Base-by-base conservation (phyloP, 2,888 invertebrate species). In the Opisthograptis luteolata region DNA sequence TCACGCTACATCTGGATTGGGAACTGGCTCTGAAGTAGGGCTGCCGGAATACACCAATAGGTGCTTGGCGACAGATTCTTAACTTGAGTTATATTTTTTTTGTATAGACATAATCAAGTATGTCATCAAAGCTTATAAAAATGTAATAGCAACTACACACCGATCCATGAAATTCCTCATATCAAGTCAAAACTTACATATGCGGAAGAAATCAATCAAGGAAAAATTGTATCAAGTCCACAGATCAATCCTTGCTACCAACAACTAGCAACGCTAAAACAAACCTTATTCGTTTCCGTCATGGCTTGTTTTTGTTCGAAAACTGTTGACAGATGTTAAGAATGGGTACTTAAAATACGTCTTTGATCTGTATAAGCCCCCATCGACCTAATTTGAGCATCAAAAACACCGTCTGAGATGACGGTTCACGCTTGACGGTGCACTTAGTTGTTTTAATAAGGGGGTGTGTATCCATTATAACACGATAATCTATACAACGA, bases 311-410 rank as follows among this genome's bases (percentile, higher is more conserved):
- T 30, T 41, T 15, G 35, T 22, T 13, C 24, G 14, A 12, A 28
- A 30, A 12, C 7, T 7, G 19, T 27, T 31, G 30, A 42, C 41
- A 48, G 40, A 41, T 47, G 48, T 36, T 31, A 30, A 41, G 34
- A 27, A 19, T 35, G 19, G 35, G 32, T 34, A 32, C 34, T 35
- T 22, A 6, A 34, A 32, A 15, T 5, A 13, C 35, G 24, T 30
- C 48, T 48, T 41, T 48, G 41, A 48, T 41, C 30, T 41, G 28
- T 43, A 19, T 49, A 46, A 57, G 46, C 49, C 42, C 40, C 28
- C 36, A 46, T 49, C 39, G 52, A 32, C 46, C 53, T 57, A 50
- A 53, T 57, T 57, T 34, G n/a, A 24, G 14, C 43, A 54, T 59
- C 32, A 59, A 54, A 59, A 59, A 51, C 24, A 48, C 51, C 56